phyloP scores from a whole-genome alignment of 2,797 vertebrate species.

The Protosalanx chinensis region DNA sequence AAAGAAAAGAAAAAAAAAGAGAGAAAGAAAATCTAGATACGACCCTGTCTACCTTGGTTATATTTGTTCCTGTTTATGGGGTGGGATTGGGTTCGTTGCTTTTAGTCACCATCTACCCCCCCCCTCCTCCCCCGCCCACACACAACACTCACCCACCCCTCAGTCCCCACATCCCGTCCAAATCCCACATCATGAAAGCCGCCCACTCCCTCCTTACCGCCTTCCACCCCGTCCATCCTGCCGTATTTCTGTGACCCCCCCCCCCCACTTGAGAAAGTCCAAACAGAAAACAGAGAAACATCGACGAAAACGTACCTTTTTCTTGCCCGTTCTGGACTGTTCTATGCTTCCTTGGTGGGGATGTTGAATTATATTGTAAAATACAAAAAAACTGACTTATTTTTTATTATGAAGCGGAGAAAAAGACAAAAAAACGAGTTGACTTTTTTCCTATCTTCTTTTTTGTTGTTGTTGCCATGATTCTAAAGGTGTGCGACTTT shows the following conservation, averaged over 20 bases:
- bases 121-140: slow-evolving; percentile 33
- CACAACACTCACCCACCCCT: slow-evolving; percentile 25
- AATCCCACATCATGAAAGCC: slow-evolving; percentile 12
- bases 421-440: slow-evolving; percentile 77
- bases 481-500: slow-evolving; percentile 58
- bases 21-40: slow-evolving; percentile 49
- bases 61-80: neutral
- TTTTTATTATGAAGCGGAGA: slow-evolving; percentile 94
- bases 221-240: slow-evolving; percentile 20
- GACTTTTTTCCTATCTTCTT: slow-evolving; percentile 72
- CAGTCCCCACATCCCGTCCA: slow-evolving; percentile 20
- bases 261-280: slow-evolving; percentile 37
- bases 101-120: slow-evolving; percentile 44
- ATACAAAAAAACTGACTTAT: slow-evolving; percentile 98
- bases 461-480: slow-evolving; percentile 50
- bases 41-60: neutral
- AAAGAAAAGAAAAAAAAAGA: slow-evolving; percentile 28
- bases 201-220: slow-evolving; percentile 35
- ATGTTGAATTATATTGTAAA: slow-evolving; percentile 99
- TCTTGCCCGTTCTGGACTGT: slow-evolving; percentile 86
- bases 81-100: slow-evolving; percentile 42
- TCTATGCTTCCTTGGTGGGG: slow-evolving; percentile 91
- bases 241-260: slow-evolving; percentile 44
- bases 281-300: slow-evolving; percentile 41
- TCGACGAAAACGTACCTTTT: slow-evolving; percentile 52